These are phyloP conservation scores for Hormaphis cornu DNA, from an alignment of 1,140 invertebrate species.

Conservation along the genomic window DNA sequence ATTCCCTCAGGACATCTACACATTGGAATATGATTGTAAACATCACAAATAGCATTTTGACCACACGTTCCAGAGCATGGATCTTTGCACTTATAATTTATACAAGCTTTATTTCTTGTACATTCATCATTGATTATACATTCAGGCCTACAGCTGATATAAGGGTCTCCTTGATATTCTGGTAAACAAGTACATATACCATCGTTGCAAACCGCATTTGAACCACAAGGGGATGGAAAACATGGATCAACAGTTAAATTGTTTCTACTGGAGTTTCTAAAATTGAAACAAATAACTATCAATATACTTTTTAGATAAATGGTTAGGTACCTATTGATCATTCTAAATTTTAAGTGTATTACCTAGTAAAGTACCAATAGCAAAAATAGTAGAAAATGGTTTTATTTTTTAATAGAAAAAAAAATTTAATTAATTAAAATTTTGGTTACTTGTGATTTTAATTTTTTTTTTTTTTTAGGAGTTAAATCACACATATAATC, in stretches of 20 bases:
- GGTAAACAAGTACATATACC: conserved; percentile 52
- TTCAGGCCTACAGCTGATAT: conserved; percentile 52
- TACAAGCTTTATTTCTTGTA: conserved; percentile 54
- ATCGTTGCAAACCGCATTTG: conserved; percentile 57
- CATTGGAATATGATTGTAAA: conserved; percentile 59
- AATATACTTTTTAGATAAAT: too few relatives aligned
- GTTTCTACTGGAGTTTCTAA: conserved; percentile 36
- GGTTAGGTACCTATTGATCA: too few relatives aligned
- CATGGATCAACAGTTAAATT: conserved; percentile 41
- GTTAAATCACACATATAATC: too few relatives aligned
- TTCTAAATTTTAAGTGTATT: too few relatives aligned
- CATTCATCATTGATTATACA: conserved; percentile 55
- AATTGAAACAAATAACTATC: neutral
- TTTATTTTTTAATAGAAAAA: too few relatives aligned
- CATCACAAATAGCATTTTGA: conserved; percentile 54
- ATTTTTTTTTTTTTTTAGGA: too few relatives aligned
- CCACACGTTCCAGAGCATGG: conserved; percentile 59
- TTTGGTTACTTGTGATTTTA: too few relatives aligned
- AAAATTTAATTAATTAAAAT: too few relatives aligned
- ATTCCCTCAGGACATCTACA: conserved; percentile 57
- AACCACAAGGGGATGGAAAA: conserved; percentile 50
- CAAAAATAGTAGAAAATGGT: too few relatives aligned
- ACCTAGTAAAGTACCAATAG: too few relatives aligned
- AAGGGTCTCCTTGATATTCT: conserved; percentile 56
- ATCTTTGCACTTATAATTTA: conserved; percentile 61